Evolutionary conservation across 2,888 invertebrate genomes (phyloP).

Genomic region (Hypselothyrea guttata): DNA sequence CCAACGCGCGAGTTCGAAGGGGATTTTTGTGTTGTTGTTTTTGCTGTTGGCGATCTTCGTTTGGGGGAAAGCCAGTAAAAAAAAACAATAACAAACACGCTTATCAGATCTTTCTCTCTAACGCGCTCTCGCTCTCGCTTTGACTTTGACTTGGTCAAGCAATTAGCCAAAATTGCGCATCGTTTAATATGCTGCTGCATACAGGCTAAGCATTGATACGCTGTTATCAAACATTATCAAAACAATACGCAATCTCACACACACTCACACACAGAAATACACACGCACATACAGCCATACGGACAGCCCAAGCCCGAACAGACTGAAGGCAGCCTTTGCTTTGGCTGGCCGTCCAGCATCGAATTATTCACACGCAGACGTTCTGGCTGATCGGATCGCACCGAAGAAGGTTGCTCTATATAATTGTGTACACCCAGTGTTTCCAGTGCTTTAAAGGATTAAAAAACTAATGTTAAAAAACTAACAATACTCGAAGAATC

Average conservation of each 20-base stretch:
- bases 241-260: conserved; percentile 12
- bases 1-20: conserved; percentile 24
- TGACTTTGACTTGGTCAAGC: conserved; percentile 16
- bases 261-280: not conserved
- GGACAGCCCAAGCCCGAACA: conserved; percentile 27
- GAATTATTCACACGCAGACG: conserved; percentile 73
- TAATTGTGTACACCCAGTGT: conserved; percentile 5
- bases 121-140: conserved; percentile 6
- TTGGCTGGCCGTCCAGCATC: conserved; percentile 46
- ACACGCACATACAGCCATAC: too few species aligned
- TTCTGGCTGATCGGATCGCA: conserved; percentile 64
- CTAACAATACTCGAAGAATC: conserved; percentile 11
- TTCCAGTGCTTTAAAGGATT: not conserved
- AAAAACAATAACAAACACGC: conserved; percentile 7
- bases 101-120: conserved; percentile 26
- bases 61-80: conserved; percentile 25
- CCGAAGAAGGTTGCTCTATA: conserved; percentile 22
- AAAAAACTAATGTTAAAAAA: not conserved
- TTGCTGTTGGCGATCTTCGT: conserved; percentile 17
- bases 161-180: conserved; percentile 60
- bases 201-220: conserved; percentile 33
- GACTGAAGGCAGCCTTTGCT: conserved; percentile 56
- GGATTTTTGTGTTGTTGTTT: conserved; percentile 26
- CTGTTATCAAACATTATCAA: conserved; percentile 52
- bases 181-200: conserved; percentile 32